These are phyloP conservation scores for Caradrina clavipalpis DNA, from an alignment of 2,888 invertebrate genomes.

Conservation along the genomic window DNA sequence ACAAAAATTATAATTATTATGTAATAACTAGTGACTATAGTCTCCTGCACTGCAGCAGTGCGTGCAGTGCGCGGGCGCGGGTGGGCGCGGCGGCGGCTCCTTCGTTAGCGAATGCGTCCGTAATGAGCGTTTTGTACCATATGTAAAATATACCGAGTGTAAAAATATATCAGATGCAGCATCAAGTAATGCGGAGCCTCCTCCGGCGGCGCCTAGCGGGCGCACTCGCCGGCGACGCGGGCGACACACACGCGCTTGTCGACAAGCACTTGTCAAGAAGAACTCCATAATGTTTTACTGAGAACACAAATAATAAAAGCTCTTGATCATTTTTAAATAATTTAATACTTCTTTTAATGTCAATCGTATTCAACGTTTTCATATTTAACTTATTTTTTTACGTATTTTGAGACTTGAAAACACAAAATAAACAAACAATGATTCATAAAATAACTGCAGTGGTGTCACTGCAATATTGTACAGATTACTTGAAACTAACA, in stretches of 20 bases:
- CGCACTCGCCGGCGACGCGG: conserved; percentile 1
- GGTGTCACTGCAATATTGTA: neutral
- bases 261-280: neutral
- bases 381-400: neutral
- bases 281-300: too few species aligned
- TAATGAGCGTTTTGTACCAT: conserved; percentile 86
- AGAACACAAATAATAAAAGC: neutral
- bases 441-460: too few species aligned
- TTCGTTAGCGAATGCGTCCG: conserved; percentile 88
- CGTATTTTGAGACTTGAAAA: neutral
- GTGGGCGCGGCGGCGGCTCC: conserved; percentile 64
- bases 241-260: neutral
- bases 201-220: conserved; percentile 19
- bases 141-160: conserved; percentile 80
- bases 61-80: conserved; percentile 15
- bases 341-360: neutral
- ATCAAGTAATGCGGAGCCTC: conserved; percentile 61
- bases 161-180: conserved; percentile 84
- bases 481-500: too few species aligned
- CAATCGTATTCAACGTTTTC: neutral
- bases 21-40: neutral
- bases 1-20: neutral
- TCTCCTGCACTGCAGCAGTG: conserved; percentile 13
- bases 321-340: neutral
- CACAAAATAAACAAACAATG: neutral